These are phyloP conservation scores for Arrhopalites spinosus DNA, from an alignment of 2,888 invertebrate species.

Conservation along the genomic window DNA sequence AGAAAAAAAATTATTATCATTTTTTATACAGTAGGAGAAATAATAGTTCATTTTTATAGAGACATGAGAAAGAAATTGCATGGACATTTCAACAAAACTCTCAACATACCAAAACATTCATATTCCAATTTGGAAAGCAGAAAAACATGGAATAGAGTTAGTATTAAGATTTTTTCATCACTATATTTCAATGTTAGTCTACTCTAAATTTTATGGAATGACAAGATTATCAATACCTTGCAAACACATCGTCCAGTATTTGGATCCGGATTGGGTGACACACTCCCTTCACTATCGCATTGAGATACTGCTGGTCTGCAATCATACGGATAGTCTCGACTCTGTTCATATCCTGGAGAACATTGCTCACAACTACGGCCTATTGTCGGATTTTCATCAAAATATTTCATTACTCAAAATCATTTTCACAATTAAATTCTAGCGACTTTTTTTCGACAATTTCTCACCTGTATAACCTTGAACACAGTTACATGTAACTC, in stretches of 20 bases:
- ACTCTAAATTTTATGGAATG: background rate
- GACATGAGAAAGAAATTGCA: background rate
- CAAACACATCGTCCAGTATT: constrained; percentile 69
- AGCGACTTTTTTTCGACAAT: no score
- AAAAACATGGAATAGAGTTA: background rate
- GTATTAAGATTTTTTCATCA: background rate
- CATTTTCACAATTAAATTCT: no score
- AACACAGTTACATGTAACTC: constrained; percentile 80
- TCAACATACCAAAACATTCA: background rate
- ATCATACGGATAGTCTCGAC: constrained; percentile 76
- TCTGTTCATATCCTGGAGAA: constrained; percentile 78
- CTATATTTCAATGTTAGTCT: background rate
- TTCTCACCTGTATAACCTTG: constrained; percentile 66
- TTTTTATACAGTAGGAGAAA: background rate
- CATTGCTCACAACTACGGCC: constrained; percentile 81
- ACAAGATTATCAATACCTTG: constrained; percentile 65
- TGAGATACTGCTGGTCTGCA: constrained; percentile 67
- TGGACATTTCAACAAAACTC: background rate
- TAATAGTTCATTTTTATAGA: background rate
- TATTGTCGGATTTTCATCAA: no score
- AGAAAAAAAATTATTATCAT: constrained; percentile 44
- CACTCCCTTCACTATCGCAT: constrained; percentile 81
- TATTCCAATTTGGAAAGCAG: background rate
- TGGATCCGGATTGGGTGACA: constrained; percentile 63
- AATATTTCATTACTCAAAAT: no score